Evolutionary conservation across 2,797 vertebrate species (phyloP), one percentile per base, ranked within the genome.

Genomic region (Octomys mimax): DNA sequence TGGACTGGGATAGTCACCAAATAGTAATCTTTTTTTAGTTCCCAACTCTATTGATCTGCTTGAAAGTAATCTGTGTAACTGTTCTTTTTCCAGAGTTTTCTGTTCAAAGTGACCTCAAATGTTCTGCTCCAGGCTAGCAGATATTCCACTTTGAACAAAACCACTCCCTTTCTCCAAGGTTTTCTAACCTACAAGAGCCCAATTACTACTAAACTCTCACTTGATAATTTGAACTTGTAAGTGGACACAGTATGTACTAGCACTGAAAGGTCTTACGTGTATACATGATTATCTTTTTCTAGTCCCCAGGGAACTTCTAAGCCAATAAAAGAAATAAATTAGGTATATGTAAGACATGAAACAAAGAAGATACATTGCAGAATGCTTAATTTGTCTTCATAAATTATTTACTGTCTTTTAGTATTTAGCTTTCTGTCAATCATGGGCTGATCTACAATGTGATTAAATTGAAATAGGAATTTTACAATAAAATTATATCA

Each of bases 361-460:
- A 22, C 14, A 80, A 6, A 33, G 31, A 86, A 39, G 22, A 80
- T 0, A 0, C 22, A 78, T 46, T 31, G n/a, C 2, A 66, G n/a
- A 84, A 59, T 61, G 11, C 5, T 80, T 94, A 83, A 92, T 85
- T 87, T 87, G 18, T 31, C 80, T 71, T 64, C 11, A 89, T 26
- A 84, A 3, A 61, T 87, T 87, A 95, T 81, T 89, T 89, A 52
- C 31, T 82, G 62, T 62, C 57, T 21, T 84, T 80, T 31, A 83
- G 89, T 92, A 73, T 70, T 73, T 75, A 71, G 64, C 66, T 85
- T 95, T 95, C 62, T 84, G 24, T 59, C n/a, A 83, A 24, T 93
- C 90, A 85, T 62, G 26, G 61, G 9, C 8, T 92, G 54, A 54
- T 59, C 1, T 79, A 73, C 52, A 80, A 75, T 85, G 52, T 54